phyloP scores from a whole-genome alignment of 2,113 vertebrate species.

The Pithys albifrons region DNA sequence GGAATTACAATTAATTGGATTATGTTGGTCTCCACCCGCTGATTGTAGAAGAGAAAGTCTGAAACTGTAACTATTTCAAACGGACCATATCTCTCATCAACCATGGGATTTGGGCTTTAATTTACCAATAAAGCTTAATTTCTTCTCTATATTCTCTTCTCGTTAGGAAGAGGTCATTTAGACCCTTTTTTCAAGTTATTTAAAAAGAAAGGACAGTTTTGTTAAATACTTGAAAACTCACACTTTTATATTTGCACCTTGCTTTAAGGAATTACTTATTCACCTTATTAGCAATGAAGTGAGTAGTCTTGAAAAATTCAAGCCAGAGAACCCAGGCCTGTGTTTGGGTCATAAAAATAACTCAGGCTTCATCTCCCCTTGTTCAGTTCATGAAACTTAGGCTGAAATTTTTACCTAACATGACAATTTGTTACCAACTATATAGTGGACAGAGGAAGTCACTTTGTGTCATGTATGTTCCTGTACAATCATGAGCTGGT shows the following conservation, averaged over 20 bases:
- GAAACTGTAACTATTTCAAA: conserved; percentile 77
- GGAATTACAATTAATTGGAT: conserved; percentile 84
- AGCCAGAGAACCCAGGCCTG: not conserved
- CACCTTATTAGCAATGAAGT: not conserved
- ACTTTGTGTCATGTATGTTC: not conserved
- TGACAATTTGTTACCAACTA: not conserved
- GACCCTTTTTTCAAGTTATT: conserved; percentile 73
- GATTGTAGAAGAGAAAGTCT: conserved; percentile 75
- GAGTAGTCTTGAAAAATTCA: not conserved
- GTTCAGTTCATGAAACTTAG: not conserved
- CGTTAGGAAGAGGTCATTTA: conserved; percentile 70
- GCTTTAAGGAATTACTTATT: not conserved
- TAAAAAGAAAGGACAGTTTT: conserved; percentile 63
- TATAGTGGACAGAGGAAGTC: not conserved
- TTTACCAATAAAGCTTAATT: conserved; percentile 81
- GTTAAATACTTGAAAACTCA: conserved; percentile 17
- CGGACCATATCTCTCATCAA: conserved; percentile 74
- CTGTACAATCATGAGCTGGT: not conserved
- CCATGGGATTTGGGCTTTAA: conserved; percentile 76
- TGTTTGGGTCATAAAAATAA: not conserved
- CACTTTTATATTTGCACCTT: conserved; percentile 1
- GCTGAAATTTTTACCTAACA: not conserved
- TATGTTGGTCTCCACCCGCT: conserved; percentile 76
- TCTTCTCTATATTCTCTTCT: conserved; percentile 69
- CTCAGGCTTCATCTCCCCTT: not conserved